phyloP scores from a whole-genome alignment of 2,113 vertebrate species.

The Syngnathus typhle region DNA sequence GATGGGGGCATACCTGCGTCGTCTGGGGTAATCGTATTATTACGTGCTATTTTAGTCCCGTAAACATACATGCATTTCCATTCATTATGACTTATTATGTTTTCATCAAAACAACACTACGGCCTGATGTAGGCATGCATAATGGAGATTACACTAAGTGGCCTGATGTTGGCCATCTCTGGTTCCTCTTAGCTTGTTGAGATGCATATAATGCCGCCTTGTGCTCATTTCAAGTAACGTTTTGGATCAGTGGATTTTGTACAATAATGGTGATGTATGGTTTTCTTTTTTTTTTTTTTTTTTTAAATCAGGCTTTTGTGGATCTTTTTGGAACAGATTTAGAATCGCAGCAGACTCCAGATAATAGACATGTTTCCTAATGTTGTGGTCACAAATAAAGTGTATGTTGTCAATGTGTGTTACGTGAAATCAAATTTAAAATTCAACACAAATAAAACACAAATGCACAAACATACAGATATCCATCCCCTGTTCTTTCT shows the following conservation, averaged over 20 bases:
- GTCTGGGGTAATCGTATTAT: slow-evolving; percentile 71
- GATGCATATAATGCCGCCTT: neutral
- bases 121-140: slow-evolving; percentile 68
- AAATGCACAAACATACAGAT: too few species aligned
- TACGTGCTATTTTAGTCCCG: slow-evolving; percentile 71
- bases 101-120: slow-evolving; percentile 65
- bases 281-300: neutral
- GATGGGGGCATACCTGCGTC: slow-evolving; percentile 61
- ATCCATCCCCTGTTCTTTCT: neutral
- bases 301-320: neutral
- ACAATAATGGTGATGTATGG: slow-evolving; percentile 3
- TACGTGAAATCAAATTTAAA: too few species aligned
- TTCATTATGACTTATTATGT: slow-evolving; percentile 70
- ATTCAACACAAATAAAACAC: too few species aligned
- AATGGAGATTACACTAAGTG: slow-evolving; percentile 54
- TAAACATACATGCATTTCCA: slow-evolving; percentile 73
- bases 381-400: too few species aligned
- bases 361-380: too few species aligned
- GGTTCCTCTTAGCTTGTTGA: slow-evolving; percentile 32
- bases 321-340: too few species aligned
- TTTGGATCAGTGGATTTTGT: slow-evolving; percentile 20
- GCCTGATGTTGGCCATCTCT: slow-evolving; percentile 36
- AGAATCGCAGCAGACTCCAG: too few species aligned
- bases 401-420: too few species aligned
- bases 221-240: slow-evolving; percentile 33